phyloP scores from a whole-genome alignment of 2,113 vertebrate genomes.

The Calyptommatus sinebrachiatus region DNA sequence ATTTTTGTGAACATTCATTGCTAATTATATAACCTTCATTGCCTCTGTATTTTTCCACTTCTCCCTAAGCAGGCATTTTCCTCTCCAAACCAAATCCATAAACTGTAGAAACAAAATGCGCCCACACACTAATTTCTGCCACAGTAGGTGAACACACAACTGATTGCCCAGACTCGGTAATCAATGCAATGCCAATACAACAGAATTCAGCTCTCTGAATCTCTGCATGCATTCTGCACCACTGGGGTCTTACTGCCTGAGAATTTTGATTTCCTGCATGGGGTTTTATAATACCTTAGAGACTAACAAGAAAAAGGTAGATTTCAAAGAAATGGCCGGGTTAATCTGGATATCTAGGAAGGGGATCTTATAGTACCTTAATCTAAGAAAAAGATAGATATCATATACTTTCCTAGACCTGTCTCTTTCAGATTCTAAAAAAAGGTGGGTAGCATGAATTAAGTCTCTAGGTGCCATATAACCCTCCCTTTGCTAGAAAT shows the following conservation, averaged over 20 bases:
- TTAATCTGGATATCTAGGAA: too few relatives aligned
- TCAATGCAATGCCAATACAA: neutral
- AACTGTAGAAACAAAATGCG: neutral
- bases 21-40: neutral
- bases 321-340: too few relatives aligned
- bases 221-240: neutral
- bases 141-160: neutral
- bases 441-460: too few relatives aligned
- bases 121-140: neutral
- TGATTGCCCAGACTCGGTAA: neutral
- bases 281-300: too few relatives aligned
- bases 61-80: neutral
- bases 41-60: neutral
- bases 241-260: neutral
- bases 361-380: too few relatives aligned
- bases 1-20: neutral
- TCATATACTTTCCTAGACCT: too few relatives aligned
- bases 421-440: too few relatives aligned
- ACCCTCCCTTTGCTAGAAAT: too few relatives aligned
- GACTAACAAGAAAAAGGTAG: too few relatives aligned
- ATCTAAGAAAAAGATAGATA: too few relatives aligned
- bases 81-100: neutral
- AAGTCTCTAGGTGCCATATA: too few relatives aligned
- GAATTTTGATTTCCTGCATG: neutral
- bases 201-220: neutral